Evolutionary conservation across 2,888 invertebrate species (phyloP).

Genomic region (Drosophila stalkeri): DNA sequence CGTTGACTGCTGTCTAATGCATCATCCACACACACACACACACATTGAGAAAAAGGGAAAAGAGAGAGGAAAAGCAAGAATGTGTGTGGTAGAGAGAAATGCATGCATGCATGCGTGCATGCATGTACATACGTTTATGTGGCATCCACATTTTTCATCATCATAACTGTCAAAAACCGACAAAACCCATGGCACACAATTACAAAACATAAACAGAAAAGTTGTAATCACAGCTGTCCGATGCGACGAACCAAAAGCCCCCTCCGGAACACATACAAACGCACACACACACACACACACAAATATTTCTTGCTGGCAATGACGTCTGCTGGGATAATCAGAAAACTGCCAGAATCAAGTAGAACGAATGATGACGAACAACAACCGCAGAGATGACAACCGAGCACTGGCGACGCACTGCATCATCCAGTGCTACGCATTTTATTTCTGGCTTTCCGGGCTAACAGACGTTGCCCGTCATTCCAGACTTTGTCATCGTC

Average conservation of each 20-base stretch:
- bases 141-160: constrained; percentile 70
- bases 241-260: constrained; percentile 52
- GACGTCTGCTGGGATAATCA: constrained; percentile 64
- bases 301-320: constrained; percentile 18
- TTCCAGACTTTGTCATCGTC: constrained; percentile 30
- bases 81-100: background rate
- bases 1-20: constrained; percentile 45
- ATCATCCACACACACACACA: constrained; percentile 18
- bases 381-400: constrained; percentile 42
- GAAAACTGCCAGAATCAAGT: constrained; percentile 70
- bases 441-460: constrained; percentile 68
- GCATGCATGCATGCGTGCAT: background rate
- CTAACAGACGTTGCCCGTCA: constrained; percentile 47
- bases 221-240: constrained; percentile 79
- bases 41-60: background rate
- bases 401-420: constrained; percentile 51
- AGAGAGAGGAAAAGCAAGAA: background rate
- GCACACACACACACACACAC: background rate
- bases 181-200: constrained; percentile 72
- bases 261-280: constrained; percentile 5
- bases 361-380: constrained; percentile 59
- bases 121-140: constrained; percentile 10
- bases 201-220: constrained; percentile 75
- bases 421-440: constrained; percentile 51
- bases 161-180: constrained; percentile 78